Base-by-base conservation (phyloP, 2,797 vertebrate species). In the Melanotaenia boesemani region DNA sequence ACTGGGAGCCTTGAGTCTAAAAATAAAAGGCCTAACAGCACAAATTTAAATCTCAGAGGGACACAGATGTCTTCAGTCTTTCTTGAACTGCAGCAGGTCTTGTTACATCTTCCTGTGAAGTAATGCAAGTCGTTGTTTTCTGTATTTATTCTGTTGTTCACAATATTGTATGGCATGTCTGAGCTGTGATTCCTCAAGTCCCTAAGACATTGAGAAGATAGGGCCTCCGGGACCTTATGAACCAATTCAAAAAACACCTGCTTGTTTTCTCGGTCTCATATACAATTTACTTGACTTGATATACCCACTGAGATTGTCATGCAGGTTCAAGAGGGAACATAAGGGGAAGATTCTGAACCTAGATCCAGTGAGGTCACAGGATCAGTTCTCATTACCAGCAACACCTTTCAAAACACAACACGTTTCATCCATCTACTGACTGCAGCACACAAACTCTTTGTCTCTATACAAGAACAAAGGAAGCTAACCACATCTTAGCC, bases 11-110 rank as follows among this genome's bases (percentile, higher is more conserved):
- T 62, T 77, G 76, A 88, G 86, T 93, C 94, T 94, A 95, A 93
- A 95, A 95, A 95, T 95, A 95, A 95, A 94, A 94, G 88, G 89
- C 92, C 92, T 90, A 94, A 94, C 93, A 94, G 93, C 89, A 92
- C 92, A 91, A 84, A 92, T 93, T 93, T 86, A 91, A 92, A 89
- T 94, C 93, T 94, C 92, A 20, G 80, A 90, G 92, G 93, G 89
- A 91, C 88, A 32, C 94, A 95, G 93, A 95, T 94, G 94, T 94
- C 91, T 94, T 85, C 68, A 93, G 82, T 92, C 89, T 91, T 85
- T 85, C 83, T 93, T 92, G 91, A 94, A 93, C 90, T 74, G 67
- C 79, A 81, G 80, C 69, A 44, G 86, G 83, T 91, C 91, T 93
- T 82, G 84, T 92, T 92, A 88, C 82, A 82, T 91, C 89, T 90